Conservation (phyloP, 2,888 invertebrate genomes). For the Lamproptera curius region DNA sequence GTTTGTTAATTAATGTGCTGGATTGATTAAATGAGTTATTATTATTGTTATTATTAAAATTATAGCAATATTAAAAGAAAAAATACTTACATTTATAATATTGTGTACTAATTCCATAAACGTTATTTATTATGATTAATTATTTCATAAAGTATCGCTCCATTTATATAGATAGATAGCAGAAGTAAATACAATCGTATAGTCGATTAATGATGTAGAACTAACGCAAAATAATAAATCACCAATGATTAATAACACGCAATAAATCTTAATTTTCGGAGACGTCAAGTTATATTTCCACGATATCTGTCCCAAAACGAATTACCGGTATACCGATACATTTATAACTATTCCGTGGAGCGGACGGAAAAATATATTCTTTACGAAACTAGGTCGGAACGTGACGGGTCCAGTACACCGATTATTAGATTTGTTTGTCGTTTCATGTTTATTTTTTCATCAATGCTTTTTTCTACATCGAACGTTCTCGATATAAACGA, state of each 20-base stretch:
- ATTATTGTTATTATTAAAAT: no score
- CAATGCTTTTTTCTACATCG: no score
- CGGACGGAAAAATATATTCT: background rate
- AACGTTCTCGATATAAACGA: no score
- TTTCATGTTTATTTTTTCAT: no score
- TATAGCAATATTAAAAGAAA: no score
- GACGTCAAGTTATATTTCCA: slow-evolving; percentile 13
- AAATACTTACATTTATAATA: no score
- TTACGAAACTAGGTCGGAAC: background rate
- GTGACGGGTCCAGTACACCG: slow-evolving; percentile 9
- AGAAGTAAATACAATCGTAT: background rate
- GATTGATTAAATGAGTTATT: no score
- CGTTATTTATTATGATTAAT: no score
- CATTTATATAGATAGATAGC: background rate
- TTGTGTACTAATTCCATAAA: no score
- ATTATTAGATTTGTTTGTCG: no score
- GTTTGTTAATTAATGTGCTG: no score
- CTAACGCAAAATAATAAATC: slow-evolving; percentile 9
- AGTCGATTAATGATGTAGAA: background rate
- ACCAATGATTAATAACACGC: slow-evolving; percentile 9
- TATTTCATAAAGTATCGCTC: no score
- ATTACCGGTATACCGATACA: slow-evolving; percentile 9
- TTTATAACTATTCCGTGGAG: slow-evolving; percentile 7
- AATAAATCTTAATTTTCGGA: slow-evolving; percentile 14
- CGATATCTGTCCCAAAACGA: slow-evolving; percentile 4